Evolutionary conservation across 2,888 invertebrate genomes (phyloP), one percentile per base, ranked within the genome.

Genomic region (Melanostoma scalare): DNA sequence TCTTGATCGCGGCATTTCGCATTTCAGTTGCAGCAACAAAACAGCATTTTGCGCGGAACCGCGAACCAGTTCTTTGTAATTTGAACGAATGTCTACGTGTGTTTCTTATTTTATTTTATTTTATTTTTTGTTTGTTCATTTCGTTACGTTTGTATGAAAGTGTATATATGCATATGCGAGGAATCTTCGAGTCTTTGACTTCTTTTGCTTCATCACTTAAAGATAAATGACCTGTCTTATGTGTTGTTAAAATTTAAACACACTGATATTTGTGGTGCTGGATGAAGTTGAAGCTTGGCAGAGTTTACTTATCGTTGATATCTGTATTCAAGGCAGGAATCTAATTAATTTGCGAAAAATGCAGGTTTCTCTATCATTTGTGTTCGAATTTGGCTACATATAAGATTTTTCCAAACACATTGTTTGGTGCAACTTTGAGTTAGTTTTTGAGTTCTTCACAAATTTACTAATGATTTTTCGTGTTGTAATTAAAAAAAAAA

Each of bases 31-130:
- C 74, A 75, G 35, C 79, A 71, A 65, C 71, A 46, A 55, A 71
- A 75, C 79, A 69, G 78, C 69, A 58, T 58, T 73, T 74, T 73
- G 65, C 52, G 69, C 78, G 65, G 77, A 65, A 44, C 44, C 78
- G 78, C 78, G 84, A 84, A 84, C 84, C 84, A 84, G 84, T 84
- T 84, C 71, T 84, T 79, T 53, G 79, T 79, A 79, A 84, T 79
- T 84, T 79, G 74, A 84, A 79, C 84, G 35, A 55, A 71, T 71
- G 72, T 72, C 65, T 76, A 75, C 31, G 44, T 61, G 35, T 75
- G 80, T 76, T 63, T 67, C 53, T 76, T 33, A 65, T 58, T 63
- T 63, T 63, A 48, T 63, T 63, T 30, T n/a, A 38, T 6, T 48
- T 50, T 60, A 20, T 31, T 56, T 31, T 42, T 40, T 42, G 33